A percentile compares a stretch with the other conserved stretches of the same genome.
Evolutionary conservation across 2,888 invertebrate species (phyloP).

Genomic region (Chironomus riparius): DNA sequence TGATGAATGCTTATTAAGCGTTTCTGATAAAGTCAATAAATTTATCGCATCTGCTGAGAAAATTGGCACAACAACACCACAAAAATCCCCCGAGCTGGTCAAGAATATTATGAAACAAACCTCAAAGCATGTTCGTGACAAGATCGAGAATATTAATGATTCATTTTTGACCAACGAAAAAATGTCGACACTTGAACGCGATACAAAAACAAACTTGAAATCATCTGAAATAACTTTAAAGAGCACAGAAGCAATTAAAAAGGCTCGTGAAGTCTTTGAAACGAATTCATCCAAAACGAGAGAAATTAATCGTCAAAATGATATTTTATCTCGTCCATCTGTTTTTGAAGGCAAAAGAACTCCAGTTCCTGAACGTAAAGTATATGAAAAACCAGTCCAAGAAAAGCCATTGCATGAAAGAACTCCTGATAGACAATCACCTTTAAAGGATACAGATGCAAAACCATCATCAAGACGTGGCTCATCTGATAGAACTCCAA

Average conservation of each 20-base stretch:
- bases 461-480: constrained; percentile 2
- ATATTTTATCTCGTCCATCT: constrained; percentile 45
- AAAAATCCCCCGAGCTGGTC: constrained; percentile 45
- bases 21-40: constrained; percentile 56
- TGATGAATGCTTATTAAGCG: constrained; percentile 53
- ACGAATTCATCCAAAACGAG: constrained; percentile 46
- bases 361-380: background rate
- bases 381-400: background rate
- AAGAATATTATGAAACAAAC: constrained; percentile 35
- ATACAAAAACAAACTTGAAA: background rate
- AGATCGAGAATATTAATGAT: constrained; percentile 30
- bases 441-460: background rate
- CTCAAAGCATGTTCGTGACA: constrained; percentile 29
- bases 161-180: constrained; percentile 29
- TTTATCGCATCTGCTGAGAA: constrained; percentile 54
- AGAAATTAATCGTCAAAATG: constrained; percentile 33
- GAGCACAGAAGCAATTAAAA: constrained; percentile 56
- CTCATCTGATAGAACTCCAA: constrained; percentile 7
- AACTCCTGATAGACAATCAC: constrained; percentile 1
- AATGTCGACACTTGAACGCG: constrained; percentile 29
- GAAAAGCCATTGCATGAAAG: background rate
- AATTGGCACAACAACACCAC: constrained; percentile 40
- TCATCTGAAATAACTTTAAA: constrained; percentile 40
- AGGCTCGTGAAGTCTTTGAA: constrained; percentile 63
- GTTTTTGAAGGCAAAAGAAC: constrained; percentile 40